phyloP scores from a whole-genome alignment of 2,113 vertebrate species.

The Hylia prasina region DNA sequence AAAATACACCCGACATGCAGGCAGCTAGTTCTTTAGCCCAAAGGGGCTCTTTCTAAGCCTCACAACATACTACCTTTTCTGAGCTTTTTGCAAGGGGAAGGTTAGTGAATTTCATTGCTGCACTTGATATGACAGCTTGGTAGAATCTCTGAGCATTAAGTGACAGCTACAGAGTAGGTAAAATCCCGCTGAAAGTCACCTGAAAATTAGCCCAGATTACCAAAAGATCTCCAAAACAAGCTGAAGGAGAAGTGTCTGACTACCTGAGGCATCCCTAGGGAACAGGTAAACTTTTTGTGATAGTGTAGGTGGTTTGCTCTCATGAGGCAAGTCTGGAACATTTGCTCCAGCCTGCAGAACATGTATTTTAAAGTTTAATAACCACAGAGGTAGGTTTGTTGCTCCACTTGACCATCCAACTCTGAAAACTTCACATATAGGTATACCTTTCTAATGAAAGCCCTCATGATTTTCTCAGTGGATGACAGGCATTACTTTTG shows the following conservation, averaged over 20 bases:
- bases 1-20: accelerated
- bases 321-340: neutral
- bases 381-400: neutral
- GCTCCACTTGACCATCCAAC: neutral
- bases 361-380: neutral
- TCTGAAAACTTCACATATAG: neutral
- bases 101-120: neutral
- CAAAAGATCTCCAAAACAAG: neutral
- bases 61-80: neutral
- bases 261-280: neutral
- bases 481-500: neutral
- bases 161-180: neutral
- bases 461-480: neutral
- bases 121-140: neutral
- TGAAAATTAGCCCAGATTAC: neutral
- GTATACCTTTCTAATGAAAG: neutral
- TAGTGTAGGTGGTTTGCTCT: neutral
- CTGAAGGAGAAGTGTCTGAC: neutral
- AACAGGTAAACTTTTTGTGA: neutral
- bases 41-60: neutral
- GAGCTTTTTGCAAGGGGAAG: neutral
- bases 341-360: neutral
- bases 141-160: neutral
- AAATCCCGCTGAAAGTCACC: neutral
- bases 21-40: neutral